Conservation (phyloP, 2,888 invertebrate genomes). For the Parnassius orleans region DNA sequence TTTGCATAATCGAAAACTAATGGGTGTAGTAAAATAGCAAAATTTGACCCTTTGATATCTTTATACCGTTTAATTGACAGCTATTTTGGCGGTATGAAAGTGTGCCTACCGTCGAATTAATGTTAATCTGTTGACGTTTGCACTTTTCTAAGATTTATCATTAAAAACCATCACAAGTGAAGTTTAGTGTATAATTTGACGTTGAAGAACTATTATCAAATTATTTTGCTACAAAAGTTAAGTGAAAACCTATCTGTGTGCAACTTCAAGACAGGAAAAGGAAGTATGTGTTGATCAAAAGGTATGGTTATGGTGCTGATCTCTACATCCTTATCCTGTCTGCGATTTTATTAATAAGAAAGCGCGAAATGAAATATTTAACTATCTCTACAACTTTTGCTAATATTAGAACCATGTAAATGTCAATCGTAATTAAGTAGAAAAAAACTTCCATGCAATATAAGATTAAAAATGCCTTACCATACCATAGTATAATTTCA, state of each 20-base stretch:
- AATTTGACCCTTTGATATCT: no score
- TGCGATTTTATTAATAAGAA: conserved; percentile 22
- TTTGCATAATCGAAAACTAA: not conserved
- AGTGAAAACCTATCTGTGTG: conserved; percentile 29
- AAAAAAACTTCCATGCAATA: no score
- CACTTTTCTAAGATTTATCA: conserved; percentile 30
- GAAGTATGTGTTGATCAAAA: conserved; percentile 67
- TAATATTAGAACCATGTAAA: no score
- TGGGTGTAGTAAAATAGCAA: not conserved
- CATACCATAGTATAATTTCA: no score
- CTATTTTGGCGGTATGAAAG: conserved; percentile 42
- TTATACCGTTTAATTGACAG: conserved; percentile 32
- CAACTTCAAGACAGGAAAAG: conserved; percentile 76
- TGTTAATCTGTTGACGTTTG: conserved; percentile 39
- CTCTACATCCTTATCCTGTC: conserved; percentile 56
- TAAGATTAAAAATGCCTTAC: no score
- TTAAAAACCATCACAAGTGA: conserved; percentile 18
- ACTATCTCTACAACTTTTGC: not conserved
- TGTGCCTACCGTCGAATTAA: conserved; percentile 26
- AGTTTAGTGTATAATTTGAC: conserved; percentile 12
- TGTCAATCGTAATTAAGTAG: no score
- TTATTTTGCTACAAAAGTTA: conserved; percentile 19
- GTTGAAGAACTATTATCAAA: conserved; percentile 26
- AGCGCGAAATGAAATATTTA: conserved; percentile 13
- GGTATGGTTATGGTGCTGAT: conserved; percentile 39